Base-by-base conservation (phyloP, 2,113 vertebrate genomes). In the Fulica atra region DNA sequence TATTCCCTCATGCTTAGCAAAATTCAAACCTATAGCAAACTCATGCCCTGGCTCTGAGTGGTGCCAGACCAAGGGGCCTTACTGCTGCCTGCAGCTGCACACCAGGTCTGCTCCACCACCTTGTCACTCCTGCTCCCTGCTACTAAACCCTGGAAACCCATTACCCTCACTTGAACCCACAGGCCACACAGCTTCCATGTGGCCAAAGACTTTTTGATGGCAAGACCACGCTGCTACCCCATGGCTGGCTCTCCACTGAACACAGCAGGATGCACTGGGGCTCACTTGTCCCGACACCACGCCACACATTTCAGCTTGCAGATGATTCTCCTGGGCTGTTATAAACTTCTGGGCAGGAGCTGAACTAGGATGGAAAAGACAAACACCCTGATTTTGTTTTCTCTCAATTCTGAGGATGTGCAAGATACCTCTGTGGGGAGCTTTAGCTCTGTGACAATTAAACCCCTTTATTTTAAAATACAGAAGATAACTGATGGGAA, bases 41-140 rank as follows among this genome's bases (percentile, higher is more conserved):
- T 64, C 13, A 51, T 0, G 0, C 63, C 69, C 71, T 87, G 79
- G 7, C n/a, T 74, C 56, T 53, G 64, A 56, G 3, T 2, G 1
- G 36, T 24, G 59, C 74, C 57, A 77, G 50, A 61, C 20, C 10
- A 16, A 63, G n/a, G 42, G 65, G 56, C 40, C 73, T 56, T 20
- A 54, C 24, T 59, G 46, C 69, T 74, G 51, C 46, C 72, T 57
- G 70, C 42, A 84, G 77, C 46, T 86, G 77, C 76, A 70, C 51
- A 46, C n/a, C 40, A 61, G 51, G 26, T 61, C 63, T 85, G 65
- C 48, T 64, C 65, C 25, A 64, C 13, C 48, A 86, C 44, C 29
- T 29, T 9, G 6, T 38, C 63, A 24, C 40, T 65, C 56, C 76
- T 35, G 53, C 51, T 72, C n/a, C 56, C 70, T 59, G 29, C 35